These are phyloP conservation scores for Salminus brasiliensis DNA, from an alignment of 2,113 vertebrate species.

Conservation along the genomic window DNA sequence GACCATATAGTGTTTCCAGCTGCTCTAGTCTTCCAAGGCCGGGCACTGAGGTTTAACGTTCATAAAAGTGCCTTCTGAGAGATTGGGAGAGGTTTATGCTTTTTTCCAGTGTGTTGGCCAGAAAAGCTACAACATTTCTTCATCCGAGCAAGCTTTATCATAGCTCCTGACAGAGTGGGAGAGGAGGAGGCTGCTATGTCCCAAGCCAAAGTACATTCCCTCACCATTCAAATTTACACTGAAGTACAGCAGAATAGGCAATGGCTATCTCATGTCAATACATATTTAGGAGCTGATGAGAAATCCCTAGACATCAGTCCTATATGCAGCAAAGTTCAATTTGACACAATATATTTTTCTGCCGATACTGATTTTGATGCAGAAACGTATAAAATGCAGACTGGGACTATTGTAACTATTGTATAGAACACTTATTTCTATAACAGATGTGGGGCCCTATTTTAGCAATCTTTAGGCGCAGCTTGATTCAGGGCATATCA, in stretches of 20 bases:
- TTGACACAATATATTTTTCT: too few relatives aligned
- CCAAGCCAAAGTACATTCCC: constrained; percentile 52
- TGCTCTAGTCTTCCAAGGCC: constrained; percentile 59
- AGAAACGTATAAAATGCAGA: too few relatives aligned
- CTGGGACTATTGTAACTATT: too few relatives aligned
- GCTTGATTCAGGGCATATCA: too few relatives aligned
- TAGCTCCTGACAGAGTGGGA: constrained; percentile 55
- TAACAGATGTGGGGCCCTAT: too few relatives aligned
- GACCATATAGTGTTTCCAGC: constrained; percentile 63
- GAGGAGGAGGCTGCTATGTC: constrained; percentile 43
- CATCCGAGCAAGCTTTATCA: constrained; percentile 55
- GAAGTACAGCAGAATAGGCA: constrained; percentile 31
- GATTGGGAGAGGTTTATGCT: constrained; percentile 51
- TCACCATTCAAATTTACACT: constrained; percentile 54
- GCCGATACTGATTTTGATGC: too few relatives aligned
- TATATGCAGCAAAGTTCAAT: not conserved
- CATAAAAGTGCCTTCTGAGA: constrained; percentile 62
- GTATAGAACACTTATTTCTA: too few relatives aligned
- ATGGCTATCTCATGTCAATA: not conserved
- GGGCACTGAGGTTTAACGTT: constrained; percentile 58
- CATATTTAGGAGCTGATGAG: not conserved
- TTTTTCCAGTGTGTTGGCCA: constrained; percentile 64
- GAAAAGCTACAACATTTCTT: constrained; percentile 61
- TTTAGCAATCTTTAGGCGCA: too few relatives aligned
- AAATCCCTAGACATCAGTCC: not conserved